A percentile compares a stretch with the other conserved stretches of the same genome.
phyloP scores from a whole-genome alignment of 2,797 vertebrate species.

The Spatula clypeata region DNA sequence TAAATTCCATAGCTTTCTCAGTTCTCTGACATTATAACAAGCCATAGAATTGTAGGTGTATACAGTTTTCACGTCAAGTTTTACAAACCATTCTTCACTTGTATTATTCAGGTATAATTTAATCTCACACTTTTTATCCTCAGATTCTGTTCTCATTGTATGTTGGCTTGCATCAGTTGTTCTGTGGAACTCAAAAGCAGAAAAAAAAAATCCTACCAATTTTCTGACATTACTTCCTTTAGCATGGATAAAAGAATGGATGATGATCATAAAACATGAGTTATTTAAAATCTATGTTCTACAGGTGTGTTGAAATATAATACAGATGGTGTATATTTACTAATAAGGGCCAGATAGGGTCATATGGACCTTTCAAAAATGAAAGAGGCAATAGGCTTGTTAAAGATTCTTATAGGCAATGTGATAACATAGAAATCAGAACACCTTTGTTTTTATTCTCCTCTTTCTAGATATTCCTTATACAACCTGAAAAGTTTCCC shows the following conservation, averaged over 20 bases:
- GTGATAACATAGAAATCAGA: not conserved
- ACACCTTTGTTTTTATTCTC: not conserved
- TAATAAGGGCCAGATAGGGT: not conserved
- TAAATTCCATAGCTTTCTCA: not conserved
- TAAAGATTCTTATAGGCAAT: not conserved
- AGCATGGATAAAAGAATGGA: not conserved
- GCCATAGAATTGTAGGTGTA: not conserved
- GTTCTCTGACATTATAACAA: not conserved
- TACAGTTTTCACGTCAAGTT: not conserved
- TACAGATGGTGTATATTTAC: not conserved
- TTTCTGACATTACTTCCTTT: not conserved
- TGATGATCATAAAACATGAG: accelerated
- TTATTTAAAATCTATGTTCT: not conserved
- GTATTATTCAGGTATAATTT: not conserved
- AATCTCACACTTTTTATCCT: not conserved
- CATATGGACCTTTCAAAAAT: not conserved
- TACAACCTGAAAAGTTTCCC: not conserved
- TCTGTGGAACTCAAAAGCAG: not conserved
- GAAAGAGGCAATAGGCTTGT: not conserved
- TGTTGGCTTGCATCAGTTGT: not conserved
- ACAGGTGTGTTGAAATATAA: not conserved
- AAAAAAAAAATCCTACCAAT: not conserved
- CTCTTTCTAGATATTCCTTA: not conserved
- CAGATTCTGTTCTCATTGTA: not conserved
- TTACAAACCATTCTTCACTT: not conserved